Conservation (phyloP, 2,113 vertebrate species). For the Coturnix japonica region DNA sequence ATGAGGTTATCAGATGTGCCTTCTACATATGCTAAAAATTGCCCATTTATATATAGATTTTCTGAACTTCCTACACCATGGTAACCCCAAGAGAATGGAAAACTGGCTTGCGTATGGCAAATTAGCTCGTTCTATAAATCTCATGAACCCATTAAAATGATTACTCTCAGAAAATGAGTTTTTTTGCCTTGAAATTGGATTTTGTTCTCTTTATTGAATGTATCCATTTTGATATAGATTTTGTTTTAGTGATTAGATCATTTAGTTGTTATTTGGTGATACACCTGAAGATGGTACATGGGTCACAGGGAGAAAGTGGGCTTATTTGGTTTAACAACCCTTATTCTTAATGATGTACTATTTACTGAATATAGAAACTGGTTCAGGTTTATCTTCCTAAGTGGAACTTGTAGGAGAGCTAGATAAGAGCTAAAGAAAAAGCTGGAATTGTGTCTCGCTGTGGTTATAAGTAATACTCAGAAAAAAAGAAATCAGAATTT, state of each 20-base stretch:
- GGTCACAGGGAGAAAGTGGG: neutral
- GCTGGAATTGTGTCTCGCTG: neutral
- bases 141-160: neutral
- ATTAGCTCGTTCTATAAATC: neutral
- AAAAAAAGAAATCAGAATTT: neutral
- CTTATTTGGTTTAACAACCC: neutral
- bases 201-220: rapidly evolving
- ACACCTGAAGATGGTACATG: neutral
- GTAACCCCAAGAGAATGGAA: neutral
- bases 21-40: neutral
- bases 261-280: neutral
- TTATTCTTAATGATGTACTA: neutral
- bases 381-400: neutral
- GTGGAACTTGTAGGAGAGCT: neutral
- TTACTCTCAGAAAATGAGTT: neutral
- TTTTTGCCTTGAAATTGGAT: neutral
- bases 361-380: neutral
- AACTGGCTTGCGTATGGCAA: neutral
- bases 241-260: neutral
- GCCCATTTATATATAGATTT: neutral
- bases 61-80: neutral
- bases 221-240: neutral
- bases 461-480: neutral
- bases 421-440: neutral
- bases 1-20: neutral